phyloP scores from a whole-genome alignment of 1,140 invertebrate genomes.

The Drosophila littoralis region DNA sequence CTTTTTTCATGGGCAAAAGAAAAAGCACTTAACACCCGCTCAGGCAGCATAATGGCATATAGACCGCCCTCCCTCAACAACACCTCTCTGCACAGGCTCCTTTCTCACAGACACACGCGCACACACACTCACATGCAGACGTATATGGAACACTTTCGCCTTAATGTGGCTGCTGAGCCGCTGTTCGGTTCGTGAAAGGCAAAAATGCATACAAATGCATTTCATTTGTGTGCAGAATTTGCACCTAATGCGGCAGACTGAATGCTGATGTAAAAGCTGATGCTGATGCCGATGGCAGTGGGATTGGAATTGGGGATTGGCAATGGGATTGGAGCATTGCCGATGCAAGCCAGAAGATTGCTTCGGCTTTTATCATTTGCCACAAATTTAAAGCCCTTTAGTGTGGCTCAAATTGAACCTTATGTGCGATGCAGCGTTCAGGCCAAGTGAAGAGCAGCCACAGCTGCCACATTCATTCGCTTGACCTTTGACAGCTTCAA shows the following conservation, averaged over 20 bases:
- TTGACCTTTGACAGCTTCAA: slow-evolving; percentile 60
- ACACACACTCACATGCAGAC: slow-evolving; percentile 8
- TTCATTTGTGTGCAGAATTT: slow-evolving; percentile 55
- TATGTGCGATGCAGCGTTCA: slow-evolving; percentile 2
- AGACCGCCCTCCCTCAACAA: slow-evolving; percentile 12
- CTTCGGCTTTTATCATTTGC: slow-evolving; percentile 15
- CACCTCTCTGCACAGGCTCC: not conserved
- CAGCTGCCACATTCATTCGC: slow-evolving; percentile 19
- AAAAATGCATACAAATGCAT: slow-evolving; percentile 73
- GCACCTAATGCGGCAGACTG: slow-evolving; percentile 43
- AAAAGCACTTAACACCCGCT: slow-evolving; percentile 69
- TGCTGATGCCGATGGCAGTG: not conserved
- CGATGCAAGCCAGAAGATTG: slow-evolving; percentile 24
- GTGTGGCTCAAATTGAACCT: slow-evolving; percentile 27
- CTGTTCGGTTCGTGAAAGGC: slow-evolving; percentile 47
- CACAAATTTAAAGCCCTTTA: slow-evolving; percentile 38
- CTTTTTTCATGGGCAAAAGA: slow-evolving; percentile 55
- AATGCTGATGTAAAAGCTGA: slow-evolving; percentile 37
- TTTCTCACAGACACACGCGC: slow-evolving; percentile 11
- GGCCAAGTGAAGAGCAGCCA: slow-evolving; percentile 1
- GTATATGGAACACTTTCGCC: slow-evolving; percentile 55
- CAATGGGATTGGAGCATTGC: slow-evolving; percentile 23
- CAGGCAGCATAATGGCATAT: slow-evolving; percentile 51
- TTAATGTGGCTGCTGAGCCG: slow-evolving; percentile 58
- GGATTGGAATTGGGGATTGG: slow-evolving; percentile 16